phyloP scores from a whole-genome alignment of 2,888 invertebrate species.

The Adelognathus sp. region DNA sequence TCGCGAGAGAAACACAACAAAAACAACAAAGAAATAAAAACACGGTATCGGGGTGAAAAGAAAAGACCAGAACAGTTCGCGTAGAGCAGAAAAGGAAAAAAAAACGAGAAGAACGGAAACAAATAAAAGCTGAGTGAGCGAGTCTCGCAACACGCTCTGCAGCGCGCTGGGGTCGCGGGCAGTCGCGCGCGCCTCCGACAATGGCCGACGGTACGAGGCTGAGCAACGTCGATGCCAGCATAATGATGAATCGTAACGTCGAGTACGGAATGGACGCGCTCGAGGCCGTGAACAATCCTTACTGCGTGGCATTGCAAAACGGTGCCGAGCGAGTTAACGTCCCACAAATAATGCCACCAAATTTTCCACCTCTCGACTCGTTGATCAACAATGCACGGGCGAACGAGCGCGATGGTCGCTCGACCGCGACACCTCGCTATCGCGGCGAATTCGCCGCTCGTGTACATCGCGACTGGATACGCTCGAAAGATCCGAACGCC shows the following conservation, averaged over 20 bases:
- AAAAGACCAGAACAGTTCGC: too few relatives aligned
- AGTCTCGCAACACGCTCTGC: too few relatives aligned
- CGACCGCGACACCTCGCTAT: conserved; percentile 29
- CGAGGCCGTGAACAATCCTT: not conserved
- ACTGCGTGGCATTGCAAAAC: not conserved
- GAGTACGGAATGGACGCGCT: conserved; percentile 29
- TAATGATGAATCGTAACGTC: not conserved
- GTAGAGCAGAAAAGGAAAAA: too few relatives aligned
- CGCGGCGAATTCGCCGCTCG: conserved; percentile 58
- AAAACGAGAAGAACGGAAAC: too few relatives aligned
- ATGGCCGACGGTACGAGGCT: conserved; percentile 58
- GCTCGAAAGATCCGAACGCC: conserved; percentile 61
- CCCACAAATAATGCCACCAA: not conserved
- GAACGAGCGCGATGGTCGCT: conserved; percentile 29
- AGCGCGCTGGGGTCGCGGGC: too few relatives aligned
- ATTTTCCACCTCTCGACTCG: not conserved
- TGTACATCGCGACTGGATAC: conserved; percentile 63
- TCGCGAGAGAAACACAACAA: too few relatives aligned
- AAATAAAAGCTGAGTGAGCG: too few relatives aligned
- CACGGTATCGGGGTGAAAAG: too few relatives aligned
- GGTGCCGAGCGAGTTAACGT: not conserved
- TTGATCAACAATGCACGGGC: conserved; percentile 42
- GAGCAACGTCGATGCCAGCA: conserved; percentile 56
- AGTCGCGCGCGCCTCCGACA: conserved; percentile 49
- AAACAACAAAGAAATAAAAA: too few relatives aligned